Base-by-base conservation (phyloP, 2,113 vertebrate species). In the Takifugu flavidus region DNA sequence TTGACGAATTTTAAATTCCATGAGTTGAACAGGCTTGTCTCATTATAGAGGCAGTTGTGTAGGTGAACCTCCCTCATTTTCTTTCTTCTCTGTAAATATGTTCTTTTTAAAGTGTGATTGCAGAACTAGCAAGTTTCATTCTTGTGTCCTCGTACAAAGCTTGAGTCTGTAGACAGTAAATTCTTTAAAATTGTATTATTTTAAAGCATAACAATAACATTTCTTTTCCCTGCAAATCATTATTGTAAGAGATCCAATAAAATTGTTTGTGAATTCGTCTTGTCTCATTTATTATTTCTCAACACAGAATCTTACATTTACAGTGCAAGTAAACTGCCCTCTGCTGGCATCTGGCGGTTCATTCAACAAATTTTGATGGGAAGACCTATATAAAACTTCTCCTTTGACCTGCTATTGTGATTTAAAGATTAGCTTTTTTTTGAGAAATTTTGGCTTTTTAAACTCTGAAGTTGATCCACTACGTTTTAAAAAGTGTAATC, bases 21-120 rank as follows among this genome's bases (percentile, higher is more conserved):
- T 95, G 94, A 97, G 95, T 98, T 98, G 90, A 95, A 93, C 94
- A 93, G 94, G 94, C 94, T 95, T 96, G 96, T 98, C 96, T 99
- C 96, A 97, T 98, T 99, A 94, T 98, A 95, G 97, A 98, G 96
- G 94, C 97, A 96, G 92, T 92, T 94, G 91, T 92, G 92, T 98
- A 98, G 97, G 96, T 98, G 95, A 93, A 86, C 88, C 90, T 92
- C 93, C 92, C 92, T 53, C 63, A 72, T 83, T 79, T 78, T 76
- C 56, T 76, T 67, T 79, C 74, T 74, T 71, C 56, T 79, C 69
- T 93, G 95, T 98, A 96, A 93, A 98, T 98, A 95, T 89, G 86
- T 80, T 87, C 92, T 95, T 92, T 95, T 95, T 92, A 96, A 96
- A 91, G 92, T 91, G 88, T 91, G 93, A 93, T 91, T 91, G 86